These are phyloP conservation scores for Hormiphora californensis DNA, from an alignment of 37 sponge, comb jelly and placozoan species.

Conservation along the genomic window DNA sequence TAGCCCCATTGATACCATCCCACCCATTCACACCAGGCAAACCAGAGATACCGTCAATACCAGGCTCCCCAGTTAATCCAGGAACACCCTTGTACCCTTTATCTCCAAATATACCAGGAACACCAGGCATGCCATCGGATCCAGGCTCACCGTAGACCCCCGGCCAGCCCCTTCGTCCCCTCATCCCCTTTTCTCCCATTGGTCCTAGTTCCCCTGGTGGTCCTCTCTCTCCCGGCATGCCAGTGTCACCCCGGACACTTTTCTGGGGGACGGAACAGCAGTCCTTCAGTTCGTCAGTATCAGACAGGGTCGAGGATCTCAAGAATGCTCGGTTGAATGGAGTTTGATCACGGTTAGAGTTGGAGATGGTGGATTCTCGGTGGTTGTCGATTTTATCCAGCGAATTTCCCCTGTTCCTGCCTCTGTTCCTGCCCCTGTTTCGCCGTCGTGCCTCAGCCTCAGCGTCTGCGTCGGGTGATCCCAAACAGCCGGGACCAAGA, in stretches of 20 bases:
- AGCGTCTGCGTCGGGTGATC: no score
- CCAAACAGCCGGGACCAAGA: no score
- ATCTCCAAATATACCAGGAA: not conserved
- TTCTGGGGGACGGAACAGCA: conserved; percentile 5
- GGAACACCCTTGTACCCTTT: not conserved
- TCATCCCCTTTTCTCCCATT: not conserved
- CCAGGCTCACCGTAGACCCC: not conserved
- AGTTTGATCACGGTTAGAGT: no score
- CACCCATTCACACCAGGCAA: not conserved
- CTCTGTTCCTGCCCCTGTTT: no score
- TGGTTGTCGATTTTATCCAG: no score
- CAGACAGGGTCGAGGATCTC: no score
- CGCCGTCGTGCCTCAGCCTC: no score
- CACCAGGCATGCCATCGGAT: not conserved
- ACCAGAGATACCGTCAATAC: conserved; percentile 10
- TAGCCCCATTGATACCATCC: conserved; percentile 7
- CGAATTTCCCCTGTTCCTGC: no score
- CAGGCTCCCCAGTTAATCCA: not conserved
- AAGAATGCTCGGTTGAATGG: no score
- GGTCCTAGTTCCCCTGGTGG: not conserved
- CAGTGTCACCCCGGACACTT: not conserved
- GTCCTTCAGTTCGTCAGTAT: not conserved
- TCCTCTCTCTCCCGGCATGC: not conserved
- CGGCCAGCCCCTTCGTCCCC: not conserved
- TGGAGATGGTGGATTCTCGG: no score